Base-by-base conservation (phyloP, 1,140 invertebrate genomes). In the Drepana arcuata region DNA sequence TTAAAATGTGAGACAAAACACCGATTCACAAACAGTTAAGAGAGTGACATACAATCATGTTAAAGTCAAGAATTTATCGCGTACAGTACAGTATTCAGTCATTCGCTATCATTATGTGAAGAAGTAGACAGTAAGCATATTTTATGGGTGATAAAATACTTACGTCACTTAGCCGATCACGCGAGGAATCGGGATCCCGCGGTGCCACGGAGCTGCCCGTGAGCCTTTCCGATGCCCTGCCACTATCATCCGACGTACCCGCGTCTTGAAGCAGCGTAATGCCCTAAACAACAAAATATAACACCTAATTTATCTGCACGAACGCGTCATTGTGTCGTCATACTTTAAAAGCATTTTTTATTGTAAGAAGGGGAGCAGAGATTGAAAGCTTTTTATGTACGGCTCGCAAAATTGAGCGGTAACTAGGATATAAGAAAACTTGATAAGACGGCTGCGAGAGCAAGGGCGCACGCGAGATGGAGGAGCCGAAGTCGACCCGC, bases 111-210 rank as follows among this genome's bases (percentile, higher is more conserved):
- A n/a, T n/a, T n/a, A n/a, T n/a, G n/a, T n/a, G n/a, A n/a, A n/a
- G n/a, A n/a, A n/a, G n/a, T n/a, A n/a, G n/a, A n/a, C n/a, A n/a
- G n/a, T n/a, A n/a, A n/a, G n/a, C n/a, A n/a, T n/a, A n/a, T n/a
- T n/a, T n/a, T n/a, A n/a, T n/a, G n/a, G n/a, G n/a, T n/a, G 31
- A 37, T 23, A 28, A 12, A 15, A 38, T 68, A 89, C 90, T 89
- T 87, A 92, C 90, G 86, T 92, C 91, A 85, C 90, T 92, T 63
- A 92, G 88, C 71, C 90, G 88, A 81, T 92, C 90, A 83, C 90
- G 89, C 57, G 90, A 91, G 83, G 90, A 91, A 78, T 91, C 90
- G 50, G 90, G 88, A 75, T 91, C 89, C 57, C 90, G 85, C 37
- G 89, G 89, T 44, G 86, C 85, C 74, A 90, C 87, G 47, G 90